phyloP scores from a whole-genome alignment of 2,113 vertebrate species.

The Spea bombifrons region DNA sequence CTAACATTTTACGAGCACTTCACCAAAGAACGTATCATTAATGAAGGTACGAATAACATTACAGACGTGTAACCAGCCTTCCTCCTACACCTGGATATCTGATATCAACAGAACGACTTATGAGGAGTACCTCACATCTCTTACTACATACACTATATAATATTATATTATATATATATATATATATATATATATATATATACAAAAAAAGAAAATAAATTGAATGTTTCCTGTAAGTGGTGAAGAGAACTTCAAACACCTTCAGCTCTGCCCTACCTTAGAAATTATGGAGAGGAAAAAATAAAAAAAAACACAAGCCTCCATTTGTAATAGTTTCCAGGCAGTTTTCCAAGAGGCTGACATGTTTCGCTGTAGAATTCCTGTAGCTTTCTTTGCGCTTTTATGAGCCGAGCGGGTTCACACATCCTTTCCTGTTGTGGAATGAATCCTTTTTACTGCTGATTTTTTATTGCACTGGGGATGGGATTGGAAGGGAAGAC shows the following conservation, averaged over 20 bases:
- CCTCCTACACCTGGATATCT: no score
- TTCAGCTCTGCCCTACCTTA: conserved; percentile 32
- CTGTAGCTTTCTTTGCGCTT: conserved; percentile 30
- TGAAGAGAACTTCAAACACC: conserved; percentile 31
- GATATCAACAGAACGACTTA: no score
- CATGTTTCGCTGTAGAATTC: conserved; percentile 30
- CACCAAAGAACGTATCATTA: no score
- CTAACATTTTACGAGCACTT: no score
- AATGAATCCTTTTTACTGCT: conserved; percentile 22
- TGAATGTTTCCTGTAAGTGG: no score
- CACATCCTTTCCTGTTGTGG: conserved; percentile 39
- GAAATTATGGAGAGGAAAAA: conserved; percentile 11
- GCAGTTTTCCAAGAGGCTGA: conserved; percentile 33
- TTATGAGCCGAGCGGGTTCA: conserved; percentile 29
- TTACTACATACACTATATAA: no score
- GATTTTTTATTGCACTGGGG: conserved; percentile 1
- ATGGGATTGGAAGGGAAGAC: not conserved
- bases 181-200: no score
- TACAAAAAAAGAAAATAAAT: no score
- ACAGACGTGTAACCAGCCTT: no score
- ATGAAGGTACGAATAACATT: no score
- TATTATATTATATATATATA: no score
- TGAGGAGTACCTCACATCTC: no score
- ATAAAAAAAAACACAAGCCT: not conserved
- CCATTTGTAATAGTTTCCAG: conserved; percentile 45